Evolutionary conservation across 2,797 vertebrate species (phyloP).

Genomic region (Cyprinella venusta): DNA sequence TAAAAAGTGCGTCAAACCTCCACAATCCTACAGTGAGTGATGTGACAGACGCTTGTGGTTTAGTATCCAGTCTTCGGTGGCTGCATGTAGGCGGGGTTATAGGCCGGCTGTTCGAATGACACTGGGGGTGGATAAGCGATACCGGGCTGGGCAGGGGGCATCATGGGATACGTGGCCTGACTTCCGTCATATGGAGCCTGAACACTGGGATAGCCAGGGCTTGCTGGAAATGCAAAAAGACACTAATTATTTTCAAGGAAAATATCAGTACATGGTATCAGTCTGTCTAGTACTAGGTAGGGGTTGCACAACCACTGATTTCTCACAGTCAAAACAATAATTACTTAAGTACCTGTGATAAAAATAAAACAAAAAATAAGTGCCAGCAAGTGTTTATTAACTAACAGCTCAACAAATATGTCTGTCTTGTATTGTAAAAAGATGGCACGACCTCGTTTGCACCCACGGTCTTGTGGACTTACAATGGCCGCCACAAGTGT

Average conservation of each 20-base stretch:
- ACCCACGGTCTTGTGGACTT: too few relatives aligned
- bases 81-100: conserved; percentile 86
- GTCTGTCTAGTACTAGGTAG: neutral
- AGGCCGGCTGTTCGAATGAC: conserved; percentile 81
- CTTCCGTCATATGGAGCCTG: conserved; percentile 68
- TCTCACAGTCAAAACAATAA: neutral
- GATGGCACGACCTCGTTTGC: too few relatives aligned
- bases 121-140: neutral
- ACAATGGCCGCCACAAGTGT: too few relatives aligned
- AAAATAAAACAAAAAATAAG: neutral
- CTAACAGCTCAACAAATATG: too few relatives aligned
- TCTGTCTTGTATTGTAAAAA: too few relatives aligned
- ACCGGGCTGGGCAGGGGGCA: conserved; percentile 17
- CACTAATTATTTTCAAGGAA: neutral
- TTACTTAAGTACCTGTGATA: neutral
- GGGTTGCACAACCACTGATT: too few relatives aligned
- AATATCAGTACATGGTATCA: neutral
- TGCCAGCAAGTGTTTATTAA: neutral
- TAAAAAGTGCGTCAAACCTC: conserved; percentile 66
- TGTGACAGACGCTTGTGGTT: conserved; percentile 47
- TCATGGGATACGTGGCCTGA: conserved; percentile 59
- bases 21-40: conserved; percentile 4
- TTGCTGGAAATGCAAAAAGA: conserved; percentile 48
- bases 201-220: conserved; percentile 66
- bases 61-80: conserved; percentile 75